These are phyloP conservation scores for Amblyopsis hoosieri DNA, from an alignment of 2,797 vertebrate genomes.

Conservation along the genomic window DNA sequence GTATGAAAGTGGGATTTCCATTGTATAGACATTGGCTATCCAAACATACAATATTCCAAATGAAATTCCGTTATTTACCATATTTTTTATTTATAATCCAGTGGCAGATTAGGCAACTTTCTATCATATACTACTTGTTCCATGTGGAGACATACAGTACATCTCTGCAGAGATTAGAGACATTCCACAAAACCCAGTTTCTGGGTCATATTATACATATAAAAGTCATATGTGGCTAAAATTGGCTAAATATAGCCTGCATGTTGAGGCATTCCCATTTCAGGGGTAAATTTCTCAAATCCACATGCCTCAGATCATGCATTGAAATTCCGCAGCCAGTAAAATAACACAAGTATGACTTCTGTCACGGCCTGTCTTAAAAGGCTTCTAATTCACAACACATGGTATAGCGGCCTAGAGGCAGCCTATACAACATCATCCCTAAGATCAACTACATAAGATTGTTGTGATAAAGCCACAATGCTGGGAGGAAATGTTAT, in stretches of 20 bases:
- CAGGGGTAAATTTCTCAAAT: conserved; percentile 49
- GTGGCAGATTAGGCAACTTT: conserved; percentile 51
- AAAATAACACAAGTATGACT: conserved; percentile 26
- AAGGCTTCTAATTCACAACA: conserved; percentile 31
- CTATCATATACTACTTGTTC: conserved; percentile 22
- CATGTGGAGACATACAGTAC: conserved; percentile 19
- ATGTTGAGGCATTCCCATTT: conserved; percentile 32
- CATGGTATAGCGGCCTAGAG: conserved; percentile 10
- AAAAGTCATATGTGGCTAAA: conserved; percentile 41
- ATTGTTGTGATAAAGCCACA: too few relatives aligned
- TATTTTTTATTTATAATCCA: conserved; percentile 63
- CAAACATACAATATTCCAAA: conserved; percentile 51
- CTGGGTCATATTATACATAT: conserved; percentile 58
- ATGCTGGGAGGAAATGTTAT: too few relatives aligned
- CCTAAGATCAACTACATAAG: too few relatives aligned
- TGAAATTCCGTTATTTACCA: conserved; percentile 66
- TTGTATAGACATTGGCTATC: conserved; percentile 31
- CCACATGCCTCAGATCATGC: conserved; percentile 48
- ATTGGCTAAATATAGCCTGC: conserved; percentile 50
- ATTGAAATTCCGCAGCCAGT: conserved; percentile 42
- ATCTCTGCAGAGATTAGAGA: conserved; percentile 34
- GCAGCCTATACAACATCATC: too few relatives aligned
- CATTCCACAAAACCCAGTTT: conserved; percentile 41
- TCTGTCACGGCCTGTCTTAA: conserved; percentile 41
- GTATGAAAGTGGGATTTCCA: conserved; percentile 9